Conservation (phyloP, 1,140 invertebrate genomes). For the Telenomus remus region DNA sequence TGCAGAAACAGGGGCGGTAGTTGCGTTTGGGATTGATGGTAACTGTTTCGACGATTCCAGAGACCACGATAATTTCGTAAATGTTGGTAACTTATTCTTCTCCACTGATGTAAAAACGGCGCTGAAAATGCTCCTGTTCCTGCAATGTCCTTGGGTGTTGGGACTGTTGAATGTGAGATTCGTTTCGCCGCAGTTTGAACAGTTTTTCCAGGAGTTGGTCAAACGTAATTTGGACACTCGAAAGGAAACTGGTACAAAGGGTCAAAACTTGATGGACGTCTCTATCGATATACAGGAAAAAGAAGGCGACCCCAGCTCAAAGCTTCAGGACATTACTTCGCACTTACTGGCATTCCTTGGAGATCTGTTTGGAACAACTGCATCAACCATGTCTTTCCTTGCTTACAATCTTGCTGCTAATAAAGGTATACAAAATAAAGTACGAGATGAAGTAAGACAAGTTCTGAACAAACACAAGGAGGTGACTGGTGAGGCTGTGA, state of each 20-base stretch:
- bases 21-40: conserved; percentile 44
- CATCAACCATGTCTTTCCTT: conserved; percentile 21
- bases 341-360: conserved; percentile 36
- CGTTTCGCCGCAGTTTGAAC: conserved; percentile 5
- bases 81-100: neutral
- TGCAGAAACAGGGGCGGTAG: conserved; percentile 25
- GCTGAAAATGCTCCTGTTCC: neutral
- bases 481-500: conserved; percentile 31
- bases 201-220: conserved; percentile 7
- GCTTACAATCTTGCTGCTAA: neutral
- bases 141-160: conserved; percentile 3
- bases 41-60: conserved; percentile 41
- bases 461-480: conserved; percentile 23
- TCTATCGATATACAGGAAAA: conserved; percentile 20
- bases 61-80: neutral
- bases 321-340: neutral
- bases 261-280: conserved; percentile 14
- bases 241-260: neutral
- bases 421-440: conserved; percentile 39
- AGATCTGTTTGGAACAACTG: conserved; percentile 30
- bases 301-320: neutral
- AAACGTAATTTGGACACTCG: neutral
- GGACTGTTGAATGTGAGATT: neutral
- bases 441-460: conserved; percentile 19
- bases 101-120: neutral